phyloP scores from a whole-genome alignment of 2,797 vertebrate genomes.

The Pipistrellus pygmaeus region DNA sequence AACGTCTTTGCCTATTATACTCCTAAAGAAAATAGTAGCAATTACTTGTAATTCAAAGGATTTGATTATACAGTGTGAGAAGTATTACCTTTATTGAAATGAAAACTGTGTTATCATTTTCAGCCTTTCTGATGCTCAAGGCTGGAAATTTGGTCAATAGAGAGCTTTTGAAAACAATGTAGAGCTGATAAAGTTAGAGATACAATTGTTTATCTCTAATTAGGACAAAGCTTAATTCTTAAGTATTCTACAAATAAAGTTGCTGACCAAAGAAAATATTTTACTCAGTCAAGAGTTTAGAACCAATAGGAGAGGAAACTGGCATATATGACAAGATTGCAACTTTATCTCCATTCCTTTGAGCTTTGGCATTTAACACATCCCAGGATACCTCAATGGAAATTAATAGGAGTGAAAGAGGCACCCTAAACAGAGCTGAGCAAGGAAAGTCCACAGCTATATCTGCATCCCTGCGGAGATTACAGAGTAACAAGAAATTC shows the following conservation, averaged over 20 bases:
- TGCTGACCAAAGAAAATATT: neutral
- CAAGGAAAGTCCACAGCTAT: slow-evolving; percentile 4
- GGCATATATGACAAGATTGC: neutral
- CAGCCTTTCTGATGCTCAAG: neutral
- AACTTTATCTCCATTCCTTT: neutral
- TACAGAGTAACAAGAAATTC: slow-evolving; percentile 10
- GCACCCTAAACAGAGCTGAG: neutral
- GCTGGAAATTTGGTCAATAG: neutral
- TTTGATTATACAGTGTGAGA: neutral
- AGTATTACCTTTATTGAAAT: slow-evolving; percentile 5
- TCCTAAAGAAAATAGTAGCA: neutral
- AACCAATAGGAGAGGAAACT: neutral
- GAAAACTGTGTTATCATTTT: neutral
- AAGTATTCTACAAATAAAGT: neutral
- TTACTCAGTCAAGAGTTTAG: neutral
- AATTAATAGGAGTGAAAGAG: neutral
- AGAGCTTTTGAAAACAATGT: neutral
- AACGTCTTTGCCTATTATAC: neutral
- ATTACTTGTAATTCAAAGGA: neutral
- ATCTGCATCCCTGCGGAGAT: neutral
- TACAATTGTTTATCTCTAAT: neutral
- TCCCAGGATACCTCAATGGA: neutral
- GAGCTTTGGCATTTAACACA: neutral
- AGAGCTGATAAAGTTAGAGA: neutral
- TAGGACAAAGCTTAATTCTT: neutral